A percentile compares a stretch with the other conserved stretches of the same genome.
These are phyloP conservation scores for Coracopsis vasa DNA, from an alignment of 2,113 vertebrate species.

Conservation along the genomic window DNA sequence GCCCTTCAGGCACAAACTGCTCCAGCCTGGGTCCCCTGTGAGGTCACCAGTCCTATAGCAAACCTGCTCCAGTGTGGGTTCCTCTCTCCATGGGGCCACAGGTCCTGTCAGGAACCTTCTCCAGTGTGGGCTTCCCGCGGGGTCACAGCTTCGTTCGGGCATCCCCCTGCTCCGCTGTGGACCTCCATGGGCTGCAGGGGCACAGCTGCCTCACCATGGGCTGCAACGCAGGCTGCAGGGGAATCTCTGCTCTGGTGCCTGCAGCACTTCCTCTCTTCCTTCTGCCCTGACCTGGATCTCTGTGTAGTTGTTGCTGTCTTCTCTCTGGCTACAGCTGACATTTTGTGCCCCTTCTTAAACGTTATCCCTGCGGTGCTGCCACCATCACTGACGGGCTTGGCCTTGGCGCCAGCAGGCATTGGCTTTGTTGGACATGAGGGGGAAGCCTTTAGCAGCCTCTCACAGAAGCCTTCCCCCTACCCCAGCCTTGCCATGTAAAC, in stretches of 20 bases:
- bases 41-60: not conserved
- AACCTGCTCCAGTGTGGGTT: not conserved
- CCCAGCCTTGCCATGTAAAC: not conserved
- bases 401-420: not conserved
- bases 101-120: not conserved
- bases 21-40: not conserved
- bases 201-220: not conserved
- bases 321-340: not conserved
- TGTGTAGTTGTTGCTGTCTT: too few relatives aligned
- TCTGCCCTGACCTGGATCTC: too few relatives aligned
- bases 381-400: not conserved
- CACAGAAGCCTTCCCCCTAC: not conserved
- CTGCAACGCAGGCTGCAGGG: not conserved
- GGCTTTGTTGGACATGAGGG: not conserved
- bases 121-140: not conserved
- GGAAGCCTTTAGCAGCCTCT: not conserved
- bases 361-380: not conserved
- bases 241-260: not conserved
- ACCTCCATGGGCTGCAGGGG: not conserved
- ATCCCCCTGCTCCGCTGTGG: not conserved
- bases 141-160: not conserved
- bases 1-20: not conserved
- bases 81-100: not conserved
- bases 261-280: not conserved
- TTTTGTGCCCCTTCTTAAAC: not conserved